Base-by-base conservation (phyloP, 1,140 invertebrate genomes). In the Melanaphis sacchari region DNA sequence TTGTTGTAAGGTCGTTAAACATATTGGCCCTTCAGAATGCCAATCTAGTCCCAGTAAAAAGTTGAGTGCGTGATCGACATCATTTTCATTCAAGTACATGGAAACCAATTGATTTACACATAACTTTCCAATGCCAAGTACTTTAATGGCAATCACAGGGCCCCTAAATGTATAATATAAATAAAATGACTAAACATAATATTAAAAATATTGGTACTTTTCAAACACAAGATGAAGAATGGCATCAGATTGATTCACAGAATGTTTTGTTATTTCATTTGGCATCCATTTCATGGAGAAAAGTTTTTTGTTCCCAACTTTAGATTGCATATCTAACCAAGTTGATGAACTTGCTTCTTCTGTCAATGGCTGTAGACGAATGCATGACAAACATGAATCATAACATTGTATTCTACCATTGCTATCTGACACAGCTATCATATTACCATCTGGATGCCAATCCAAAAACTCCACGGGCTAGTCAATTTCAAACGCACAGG, bases 331-430 rank as follows among this genome's bases (percentile, higher is more conserved):
- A 43, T 93, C 46, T 54, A 93, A 85, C 36, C 36, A 93, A 82
- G 21, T 5, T 2, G n/a, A 76, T 38, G 66, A 95, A 94, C 95
- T 96, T 3, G 96, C 95, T 94, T 97, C 97, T 95, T 98, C 97
- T 93, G 96, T 96, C 40, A 97, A 95, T 91, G 97, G 95, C 94
- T 98, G 97, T 94, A 96, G 96, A 94, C 96, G 96, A 88, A 98
- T 95, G 90, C 96, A 96, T 40, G 96, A 96, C 91, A 98, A 95
- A 38, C 97, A 96, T 94, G 97, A 95, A 94, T 98, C 97, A 95
- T 97, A 97, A 95, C 97, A 97, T 95, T 98, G 97, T 91, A 98
- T 95, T 94, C 97, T 97, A 18, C 97, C 97, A 94, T 96, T 95
- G 94, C 97, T 96, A 95, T 97, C 98, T 24, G 96, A 96, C 52